phyloP scores from a whole-genome alignment of 2,888 invertebrate species.

The Drosophila sordidula region DNA sequence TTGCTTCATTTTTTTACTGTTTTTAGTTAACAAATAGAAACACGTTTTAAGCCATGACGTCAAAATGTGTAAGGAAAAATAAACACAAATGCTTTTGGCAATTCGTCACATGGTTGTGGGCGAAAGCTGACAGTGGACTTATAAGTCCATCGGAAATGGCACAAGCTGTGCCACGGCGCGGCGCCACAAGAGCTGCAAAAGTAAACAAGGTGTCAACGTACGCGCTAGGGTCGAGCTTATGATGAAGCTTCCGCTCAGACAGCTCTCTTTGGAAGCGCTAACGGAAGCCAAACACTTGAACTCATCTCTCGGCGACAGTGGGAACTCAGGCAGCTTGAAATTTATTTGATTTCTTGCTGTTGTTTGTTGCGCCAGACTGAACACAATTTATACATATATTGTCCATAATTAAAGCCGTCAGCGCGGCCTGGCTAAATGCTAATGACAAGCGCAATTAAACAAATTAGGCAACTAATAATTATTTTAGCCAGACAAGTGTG shows the following conservation, averaged over 20 bases:
- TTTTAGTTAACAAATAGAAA: constrained; percentile 31
- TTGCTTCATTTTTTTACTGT: constrained; percentile 14
- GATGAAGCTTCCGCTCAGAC: constrained; percentile 34
- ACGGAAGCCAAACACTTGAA: constrained; percentile 45
- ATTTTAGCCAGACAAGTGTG: constrained; percentile 14
- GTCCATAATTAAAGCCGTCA: constrained; percentile 25
- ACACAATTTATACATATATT: background rate
- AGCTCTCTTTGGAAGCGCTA: constrained; percentile 34
- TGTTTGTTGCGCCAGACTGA: background rate
- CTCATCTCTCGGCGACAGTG: constrained; percentile 12
- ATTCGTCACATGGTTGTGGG: constrained; percentile 7
- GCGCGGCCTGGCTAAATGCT: constrained; percentile 44
- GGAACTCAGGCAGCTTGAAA: background rate
- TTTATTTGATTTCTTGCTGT: background rate
- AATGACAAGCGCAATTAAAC: constrained; percentile 59
- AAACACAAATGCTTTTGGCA: background rate
- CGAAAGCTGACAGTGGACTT: constrained; percentile 23
- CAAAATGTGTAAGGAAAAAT: constrained; percentile 19
- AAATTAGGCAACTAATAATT: constrained; percentile 49
- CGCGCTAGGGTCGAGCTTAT: constrained; percentile 35
- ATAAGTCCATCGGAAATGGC: constrained; percentile 23
- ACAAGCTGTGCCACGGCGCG: constrained; percentile 20
- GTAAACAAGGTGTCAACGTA: constrained; percentile 38
- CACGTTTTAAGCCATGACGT: constrained; percentile 52
- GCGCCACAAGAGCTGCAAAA: constrained; percentile 24